Evolutionary conservation across 2,888 invertebrate species (phyloP), one percentile per base, ranked within the genome.

Genomic region (Cantharis rustica): DNA sequence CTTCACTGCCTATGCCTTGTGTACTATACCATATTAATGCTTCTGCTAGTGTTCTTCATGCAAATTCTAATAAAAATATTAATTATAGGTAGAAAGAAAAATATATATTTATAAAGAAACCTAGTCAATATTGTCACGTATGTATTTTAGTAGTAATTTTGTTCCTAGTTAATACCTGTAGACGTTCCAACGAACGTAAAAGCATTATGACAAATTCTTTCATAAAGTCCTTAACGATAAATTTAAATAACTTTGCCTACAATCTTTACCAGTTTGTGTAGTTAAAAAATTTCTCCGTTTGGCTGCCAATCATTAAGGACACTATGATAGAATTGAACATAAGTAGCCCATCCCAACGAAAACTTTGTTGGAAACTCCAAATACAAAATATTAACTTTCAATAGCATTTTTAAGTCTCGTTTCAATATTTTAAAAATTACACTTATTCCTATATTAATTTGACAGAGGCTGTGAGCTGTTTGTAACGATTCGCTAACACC

Each of bases 1-100:
- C 64, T 66, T 66, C 64, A 66, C 64, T 66, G 64, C 64, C 64
- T 66, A 66, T 66, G 64, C 64, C 64, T 66, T 66, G 17, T 47
- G 17, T 66, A 16, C 23, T 66, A 63, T 47, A 47, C n/a, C 47
- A 47, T 66, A 66, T 66, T 20, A 66, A 66, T n/a, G 64, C 64
- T 66, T 66, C 17, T n/a, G 64, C 64, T 47, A 47, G 47, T 47
- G 47, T n/a, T 47, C n/a, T 47, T 47, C n/a, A 47, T n/a, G 47
- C 47, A 47, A 47, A 47, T n/a, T 47, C n/a, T 47, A 47, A 47
- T n/a, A 47, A 47, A 47, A 47, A 47, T 47, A 47, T 47, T 47
- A 47, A 47, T n/a, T 47, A 47, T 47, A 47, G n/a, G 47, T 47
- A 47, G 47, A 47, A 47, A 47, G 47, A 47, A 47, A 47, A 47